Conservation (phyloP, 2,888 invertebrate genomes). For the Drosophila anceps region DNA sequence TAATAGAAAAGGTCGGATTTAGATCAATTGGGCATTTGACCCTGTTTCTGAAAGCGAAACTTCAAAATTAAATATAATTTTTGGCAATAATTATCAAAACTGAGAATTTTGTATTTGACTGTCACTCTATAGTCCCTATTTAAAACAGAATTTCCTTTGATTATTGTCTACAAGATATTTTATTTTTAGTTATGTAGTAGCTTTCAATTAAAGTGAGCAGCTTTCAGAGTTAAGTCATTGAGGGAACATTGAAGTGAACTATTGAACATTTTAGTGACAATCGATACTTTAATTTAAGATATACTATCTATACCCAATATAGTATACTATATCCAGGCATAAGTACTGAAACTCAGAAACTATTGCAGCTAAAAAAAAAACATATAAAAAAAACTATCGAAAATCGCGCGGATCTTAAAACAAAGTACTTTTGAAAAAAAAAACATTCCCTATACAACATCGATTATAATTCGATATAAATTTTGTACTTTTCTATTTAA, state of each 20-base stretch:
- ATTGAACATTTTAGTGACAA: too few species aligned
- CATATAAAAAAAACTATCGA: not conserved
- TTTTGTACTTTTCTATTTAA: not conserved
- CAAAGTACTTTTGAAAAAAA: not conserved
- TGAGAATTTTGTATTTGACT: not conserved
- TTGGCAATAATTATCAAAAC: not conserved
- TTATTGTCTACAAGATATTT: too few species aligned
- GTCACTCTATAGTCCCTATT: not conserved
- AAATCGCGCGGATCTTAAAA: not conserved
- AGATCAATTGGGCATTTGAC: not conserved
- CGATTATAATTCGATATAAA: not conserved
- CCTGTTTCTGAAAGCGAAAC: not conserved
- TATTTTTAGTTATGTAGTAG: too few species aligned
- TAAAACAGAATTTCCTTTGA: too few species aligned
- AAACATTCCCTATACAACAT: not conserved
- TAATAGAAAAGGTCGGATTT: not conserved
- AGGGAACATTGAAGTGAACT: too few species aligned
- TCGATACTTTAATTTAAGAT: too few species aligned
- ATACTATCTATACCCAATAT: too few species aligned
- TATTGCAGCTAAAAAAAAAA: not conserved
- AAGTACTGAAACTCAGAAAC: not conserved
- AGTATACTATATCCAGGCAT: not conserved
- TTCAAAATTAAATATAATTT: not conserved
- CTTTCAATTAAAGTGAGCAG: too few species aligned
- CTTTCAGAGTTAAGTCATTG: too few species aligned